Evolutionary conservation across 2,888 invertebrate genomes (phyloP).

Genomic region (Perithous albicinctus): DNA sequence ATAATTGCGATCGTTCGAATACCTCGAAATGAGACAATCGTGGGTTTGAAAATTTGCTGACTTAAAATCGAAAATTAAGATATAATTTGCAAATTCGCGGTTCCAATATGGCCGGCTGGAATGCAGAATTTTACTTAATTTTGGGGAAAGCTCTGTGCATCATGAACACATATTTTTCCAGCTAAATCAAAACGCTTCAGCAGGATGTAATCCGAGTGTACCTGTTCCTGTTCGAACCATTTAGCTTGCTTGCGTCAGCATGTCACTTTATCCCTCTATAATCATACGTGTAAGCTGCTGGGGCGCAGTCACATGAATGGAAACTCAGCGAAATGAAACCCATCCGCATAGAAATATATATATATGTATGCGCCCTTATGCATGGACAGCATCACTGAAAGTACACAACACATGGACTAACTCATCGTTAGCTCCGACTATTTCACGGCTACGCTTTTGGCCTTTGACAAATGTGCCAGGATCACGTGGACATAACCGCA

Average conservation of each 20-base stretch:
- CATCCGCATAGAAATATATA: neutral
- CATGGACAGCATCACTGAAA: too few relatives aligned
- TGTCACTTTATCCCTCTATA: neutral
- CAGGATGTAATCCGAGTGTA: neutral
- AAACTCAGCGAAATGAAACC: neutral
- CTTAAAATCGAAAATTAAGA: too few relatives aligned
- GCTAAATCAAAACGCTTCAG: neutral
- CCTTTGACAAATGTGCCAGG: constrained; percentile 8
- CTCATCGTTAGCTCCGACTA: neutral
- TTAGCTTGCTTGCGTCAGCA: neutral
- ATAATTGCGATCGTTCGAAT: too few relatives aligned
- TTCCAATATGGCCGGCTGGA: too few relatives aligned
- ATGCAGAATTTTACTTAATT: too few relatives aligned
- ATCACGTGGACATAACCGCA: neutral
- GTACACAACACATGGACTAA: neutral
- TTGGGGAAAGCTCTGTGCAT: too few relatives aligned
- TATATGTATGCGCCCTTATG: too few relatives aligned
- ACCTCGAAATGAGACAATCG: too few relatives aligned
- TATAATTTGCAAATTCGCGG: too few relatives aligned
- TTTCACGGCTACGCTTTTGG: neutral
- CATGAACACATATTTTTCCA: too few relatives aligned
- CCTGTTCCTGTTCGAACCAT: neutral
- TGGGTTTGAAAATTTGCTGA: too few relatives aligned
- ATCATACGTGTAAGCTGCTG: neutral
- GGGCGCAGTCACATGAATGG: neutral